phyloP scores from a whole-genome alignment of 2,888 invertebrate genomes.

The Lasioglossum villosulum region DNA sequence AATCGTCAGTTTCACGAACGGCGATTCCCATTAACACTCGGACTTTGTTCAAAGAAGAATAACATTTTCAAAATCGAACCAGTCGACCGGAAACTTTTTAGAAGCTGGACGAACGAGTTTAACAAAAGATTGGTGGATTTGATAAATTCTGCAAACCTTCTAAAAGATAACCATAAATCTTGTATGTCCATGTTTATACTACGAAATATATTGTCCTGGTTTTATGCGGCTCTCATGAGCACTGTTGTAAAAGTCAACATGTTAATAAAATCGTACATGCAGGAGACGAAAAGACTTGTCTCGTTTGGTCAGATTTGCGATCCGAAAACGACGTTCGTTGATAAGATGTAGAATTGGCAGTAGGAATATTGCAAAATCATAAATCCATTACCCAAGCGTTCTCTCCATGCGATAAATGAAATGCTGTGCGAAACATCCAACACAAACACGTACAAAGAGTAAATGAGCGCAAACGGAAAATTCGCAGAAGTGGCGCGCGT shows the following conservation, averaged over 20 bases:
- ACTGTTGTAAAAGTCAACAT: background rate
- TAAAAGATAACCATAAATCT: too few species aligned
- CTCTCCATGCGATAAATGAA: background rate
- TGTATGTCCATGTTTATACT: background rate
- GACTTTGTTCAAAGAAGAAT: background rate
- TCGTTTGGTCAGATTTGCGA: background rate
- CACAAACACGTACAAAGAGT: background rate
- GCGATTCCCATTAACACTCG: background rate
- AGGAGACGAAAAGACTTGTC: background rate
- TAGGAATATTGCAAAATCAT: background rate
- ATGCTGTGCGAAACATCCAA: background rate
- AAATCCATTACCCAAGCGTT: background rate
- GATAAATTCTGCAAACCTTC: background rate
- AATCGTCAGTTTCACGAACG: background rate
- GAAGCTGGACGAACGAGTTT: background rate
- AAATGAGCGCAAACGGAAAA: background rate
- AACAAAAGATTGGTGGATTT: background rate
- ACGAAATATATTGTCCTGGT: background rate
- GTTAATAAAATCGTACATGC: background rate
- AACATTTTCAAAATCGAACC: background rate
- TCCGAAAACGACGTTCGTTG: background rate
- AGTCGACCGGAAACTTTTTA: background rate
- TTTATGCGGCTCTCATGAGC: background rate
- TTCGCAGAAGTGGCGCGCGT: slow-evolving; percentile 2
- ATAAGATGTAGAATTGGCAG: background rate